phyloP scores from a whole-genome alignment of 2,113 vertebrate species.

The Cyprinodon brontotheroides region DNA sequence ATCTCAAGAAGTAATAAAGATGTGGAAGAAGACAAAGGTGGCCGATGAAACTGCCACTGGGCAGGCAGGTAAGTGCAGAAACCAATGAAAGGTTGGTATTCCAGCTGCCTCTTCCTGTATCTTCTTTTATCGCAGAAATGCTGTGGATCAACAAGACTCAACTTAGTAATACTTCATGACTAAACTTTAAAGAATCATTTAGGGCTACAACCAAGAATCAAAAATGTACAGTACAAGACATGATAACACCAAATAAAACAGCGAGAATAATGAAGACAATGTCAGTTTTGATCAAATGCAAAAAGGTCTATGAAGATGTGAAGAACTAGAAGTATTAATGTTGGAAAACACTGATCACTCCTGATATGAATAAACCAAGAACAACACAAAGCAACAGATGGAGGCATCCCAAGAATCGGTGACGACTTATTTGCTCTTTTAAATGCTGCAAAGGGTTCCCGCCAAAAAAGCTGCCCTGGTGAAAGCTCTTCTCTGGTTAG shows the following conservation, averaged over 20 bases:
- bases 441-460: background rate
- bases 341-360: background rate
- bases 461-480: background rate
- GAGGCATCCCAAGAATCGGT: background rate
- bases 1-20: conserved; percentile 51
- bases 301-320: background rate
- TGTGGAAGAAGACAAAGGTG: conserved; percentile 76
- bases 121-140: conserved; percentile 9
- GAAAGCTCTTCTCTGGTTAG: background rate
- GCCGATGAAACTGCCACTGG: conserved; percentile 75
- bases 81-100: conserved; percentile 33
- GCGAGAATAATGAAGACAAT: background rate
- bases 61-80: conserved; percentile 76
- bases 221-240: background rate
- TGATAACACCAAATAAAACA: background rate
- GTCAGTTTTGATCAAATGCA: background rate
- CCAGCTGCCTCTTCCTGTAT: conserved; percentile 18
- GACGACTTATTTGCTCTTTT: background rate
- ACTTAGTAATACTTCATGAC: background rate
- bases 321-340: background rate
- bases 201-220: conserved; percentile 4
- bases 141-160: background rate
- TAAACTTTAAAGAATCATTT: background rate
- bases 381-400: background rate
- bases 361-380: conserved; percentile 27